Evolutionary conservation across 2,888 invertebrate species (phyloP), one percentile per base, ranked within the genome.

Genomic region (Caenorhabditis panamensis): DNA sequence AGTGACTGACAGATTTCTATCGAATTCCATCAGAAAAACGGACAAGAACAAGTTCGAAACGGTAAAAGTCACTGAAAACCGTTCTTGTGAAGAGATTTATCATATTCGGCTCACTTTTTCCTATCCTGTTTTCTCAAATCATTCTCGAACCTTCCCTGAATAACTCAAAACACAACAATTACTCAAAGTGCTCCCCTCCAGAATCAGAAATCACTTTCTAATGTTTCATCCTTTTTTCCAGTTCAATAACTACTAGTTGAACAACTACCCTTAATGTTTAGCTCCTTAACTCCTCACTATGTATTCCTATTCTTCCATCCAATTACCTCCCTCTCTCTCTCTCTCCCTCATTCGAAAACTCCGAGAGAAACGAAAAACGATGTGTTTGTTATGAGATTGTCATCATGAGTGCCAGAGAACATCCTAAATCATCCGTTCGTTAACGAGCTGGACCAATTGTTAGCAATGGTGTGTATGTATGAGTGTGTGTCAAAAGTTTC

Each of bases 301-400:
- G n/a, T n/a, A n/a, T n/a, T n/a, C n/a, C n/a, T n/a, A n/a, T n/a
- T n/a, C n/a, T n/a, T n/a, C n/a, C n/a, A n/a, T n/a, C n/a, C n/a
- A n/a, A n/a, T n/a, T n/a, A n/a, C n/a, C 31, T 31, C 31, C 31
- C 31, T 31, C 9, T 31, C 31, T 9, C 31, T 31, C 31, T 31
- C 31, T 9, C 31, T 31, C 72, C 37, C 54, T 41, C 49, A 63
- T 72, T 53, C 44, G 31, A 41, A 61, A 53, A 53, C 20, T 20
- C 11, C 11, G 4, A 26, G 3, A 16, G 2, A 13, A 41, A 18
- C 53, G 22, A 54, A 31, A 62, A 72, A 63, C 72, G 63, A 63
- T n/a, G 72, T 72, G 72, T 63, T 72, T 63, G 63, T 72, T 72
- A 72, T 72, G 56, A 37, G 62, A 54, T 72, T 62, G 56, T 47